A percentile compares a stretch with the other conserved stretches of the same genome.
phyloP scores from a whole-genome alignment of 2,113 vertebrate genomes.

The Ophthalmotilapia sp. region DNA sequence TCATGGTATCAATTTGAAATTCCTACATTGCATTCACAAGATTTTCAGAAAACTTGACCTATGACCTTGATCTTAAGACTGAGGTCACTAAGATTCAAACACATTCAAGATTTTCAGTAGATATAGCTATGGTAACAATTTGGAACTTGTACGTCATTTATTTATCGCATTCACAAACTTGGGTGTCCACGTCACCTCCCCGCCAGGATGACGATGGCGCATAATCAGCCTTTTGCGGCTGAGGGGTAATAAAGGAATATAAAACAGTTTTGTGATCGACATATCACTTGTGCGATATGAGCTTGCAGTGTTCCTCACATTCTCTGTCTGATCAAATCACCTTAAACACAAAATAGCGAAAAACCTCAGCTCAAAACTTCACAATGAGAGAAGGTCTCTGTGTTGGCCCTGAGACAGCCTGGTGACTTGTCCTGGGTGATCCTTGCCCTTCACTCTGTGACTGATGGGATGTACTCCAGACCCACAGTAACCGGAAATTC shows the following conservation, averaged over 20 bases:
- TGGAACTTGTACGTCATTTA: background rate
- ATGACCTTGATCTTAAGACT: background rate
- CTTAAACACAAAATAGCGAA: background rate
- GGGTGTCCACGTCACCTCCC: background rate
- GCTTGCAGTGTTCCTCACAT: background rate
- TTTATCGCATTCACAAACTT: background rate
- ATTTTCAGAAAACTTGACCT: background rate
- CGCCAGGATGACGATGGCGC: background rate
- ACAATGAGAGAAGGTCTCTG: background rate
- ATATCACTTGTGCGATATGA: background rate
- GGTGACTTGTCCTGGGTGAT: background rate
- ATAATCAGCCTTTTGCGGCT: background rate
- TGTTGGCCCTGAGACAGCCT: background rate
- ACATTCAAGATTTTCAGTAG: background rate
- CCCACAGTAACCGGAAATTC: background rate
- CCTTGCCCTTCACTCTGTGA: background rate
- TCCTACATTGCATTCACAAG: background rate
- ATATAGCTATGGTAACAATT: background rate
- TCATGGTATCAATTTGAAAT: background rate
- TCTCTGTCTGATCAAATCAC: background rate
- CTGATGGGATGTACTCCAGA: background rate
- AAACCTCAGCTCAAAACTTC: background rate
- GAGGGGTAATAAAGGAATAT: background rate
- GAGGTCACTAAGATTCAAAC: background rate
- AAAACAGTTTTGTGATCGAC: background rate